A percentile compares a stretch with the other conserved stretches of the same genome.
Conservation (phyloP, 2,113 vertebrate genomes). For the Pluvianellus socialis region DNA sequence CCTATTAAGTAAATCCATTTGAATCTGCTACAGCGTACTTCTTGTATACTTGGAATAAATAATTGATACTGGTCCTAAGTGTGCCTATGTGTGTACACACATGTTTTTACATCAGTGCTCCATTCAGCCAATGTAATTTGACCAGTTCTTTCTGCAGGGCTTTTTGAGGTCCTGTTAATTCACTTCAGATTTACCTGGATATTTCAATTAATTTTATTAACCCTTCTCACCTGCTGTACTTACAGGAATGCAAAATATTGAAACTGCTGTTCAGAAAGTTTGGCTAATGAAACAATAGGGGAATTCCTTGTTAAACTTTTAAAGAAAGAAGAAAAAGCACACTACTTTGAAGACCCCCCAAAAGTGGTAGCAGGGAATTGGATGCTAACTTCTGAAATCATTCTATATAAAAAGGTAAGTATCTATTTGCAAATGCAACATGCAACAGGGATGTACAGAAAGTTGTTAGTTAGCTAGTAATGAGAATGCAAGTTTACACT, state of each 20-base stretch:
- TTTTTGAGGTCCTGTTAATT: neutral
- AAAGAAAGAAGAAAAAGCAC: neutral
- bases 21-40: neutral
- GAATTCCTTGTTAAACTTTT: neutral
- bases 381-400: neutral
- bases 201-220: neutral
- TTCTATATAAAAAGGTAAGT: neutral
- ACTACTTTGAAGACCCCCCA: neutral
- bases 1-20: neutral
- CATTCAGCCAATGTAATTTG: neutral
- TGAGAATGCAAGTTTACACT: neutral
- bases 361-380: neutral
- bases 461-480: neutral
- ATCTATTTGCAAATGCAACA: neutral
- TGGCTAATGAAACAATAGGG: neutral
- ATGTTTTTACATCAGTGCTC: neutral
- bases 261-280: neutral
- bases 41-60: neutral
- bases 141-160: neutral
- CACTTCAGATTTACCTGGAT: neutral
- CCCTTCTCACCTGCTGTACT: neutral
- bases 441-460: neutral
- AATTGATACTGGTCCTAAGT: neutral
- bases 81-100: neutral
- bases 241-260: neutral